Evolutionary conservation across 1,140 invertebrate species (phyloP).

Genomic region (Zaprionus camerounensis): DNA sequence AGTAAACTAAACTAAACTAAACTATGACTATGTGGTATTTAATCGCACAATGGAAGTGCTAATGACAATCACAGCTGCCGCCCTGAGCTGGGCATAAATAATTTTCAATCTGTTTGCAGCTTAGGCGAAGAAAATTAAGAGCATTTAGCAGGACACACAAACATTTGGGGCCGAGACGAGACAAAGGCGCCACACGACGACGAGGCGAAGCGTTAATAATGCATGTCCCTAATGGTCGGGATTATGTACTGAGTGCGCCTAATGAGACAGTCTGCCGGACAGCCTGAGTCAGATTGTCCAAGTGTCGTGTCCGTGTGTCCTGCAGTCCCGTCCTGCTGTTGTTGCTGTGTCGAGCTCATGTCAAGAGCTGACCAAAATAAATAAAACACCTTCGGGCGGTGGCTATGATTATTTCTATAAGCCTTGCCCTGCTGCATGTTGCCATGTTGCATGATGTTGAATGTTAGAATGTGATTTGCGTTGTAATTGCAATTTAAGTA

Average conservation of each 20-base stretch:
- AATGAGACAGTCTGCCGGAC: slow-evolving; percentile 51
- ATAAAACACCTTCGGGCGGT: slow-evolving; percentile 24
- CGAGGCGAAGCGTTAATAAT: slow-evolving; percentile 59
- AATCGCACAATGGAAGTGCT: slow-evolving; percentile 25
- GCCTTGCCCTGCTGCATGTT: slow-evolving; percentile 16
- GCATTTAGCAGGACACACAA: slow-evolving; percentile 42
- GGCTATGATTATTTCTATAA: slow-evolving; percentile 33
- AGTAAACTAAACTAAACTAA: neutral
- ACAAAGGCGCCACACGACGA: neutral
- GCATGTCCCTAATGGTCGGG: slow-evolving; percentile 62
- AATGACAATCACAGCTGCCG: slow-evolving; percentile 19
- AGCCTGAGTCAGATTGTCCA: slow-evolving; percentile 1
- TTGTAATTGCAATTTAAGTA: slow-evolving; percentile 79
- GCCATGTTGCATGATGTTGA: slow-evolving; percentile 41
- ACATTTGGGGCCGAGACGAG: neutral
- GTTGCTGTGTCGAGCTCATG: neutral
- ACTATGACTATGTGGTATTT: neutral
- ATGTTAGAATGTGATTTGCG: slow-evolving; percentile 61
- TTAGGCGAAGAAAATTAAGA: slow-evolving; percentile 42
- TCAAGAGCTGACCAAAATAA: slow-evolving; percentile 23
- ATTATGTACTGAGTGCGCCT: slow-evolving; percentile 51
- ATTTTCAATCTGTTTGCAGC: slow-evolving; percentile 34
- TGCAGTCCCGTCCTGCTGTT: neutral
- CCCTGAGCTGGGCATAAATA: slow-evolving; percentile 34
- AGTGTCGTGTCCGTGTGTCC: neutral